These are phyloP conservation scores for Erythrocercus mccallii DNA, from an alignment of 2,113 vertebrate species.

Conservation along the genomic window DNA sequence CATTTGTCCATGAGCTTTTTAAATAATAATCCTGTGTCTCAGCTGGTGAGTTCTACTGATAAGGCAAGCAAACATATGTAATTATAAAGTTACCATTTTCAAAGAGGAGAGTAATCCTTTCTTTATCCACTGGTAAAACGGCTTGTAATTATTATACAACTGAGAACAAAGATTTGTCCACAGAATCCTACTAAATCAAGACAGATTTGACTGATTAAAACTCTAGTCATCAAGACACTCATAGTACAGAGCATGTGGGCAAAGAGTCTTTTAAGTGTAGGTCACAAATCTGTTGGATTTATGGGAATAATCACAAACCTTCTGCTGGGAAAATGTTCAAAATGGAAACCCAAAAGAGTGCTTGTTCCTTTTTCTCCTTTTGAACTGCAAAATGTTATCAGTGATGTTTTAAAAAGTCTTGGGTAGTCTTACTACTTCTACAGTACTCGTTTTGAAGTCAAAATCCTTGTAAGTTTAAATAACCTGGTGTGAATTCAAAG, in stretches of 20 bases:
- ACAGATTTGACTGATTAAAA: conserved; percentile 83
- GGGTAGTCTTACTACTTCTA: background rate
- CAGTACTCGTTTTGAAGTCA: background rate
- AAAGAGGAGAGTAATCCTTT: conserved; percentile 80
- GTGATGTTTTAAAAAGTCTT: background rate
- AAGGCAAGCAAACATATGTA: conserved; percentile 69
- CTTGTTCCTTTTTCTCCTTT: background rate
- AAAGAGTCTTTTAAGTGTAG: conserved; percentile 31
- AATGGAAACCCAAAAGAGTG: background rate
- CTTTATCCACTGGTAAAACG: conserved; percentile 79
- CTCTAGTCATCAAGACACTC: conserved; percentile 53
- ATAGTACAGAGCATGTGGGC: conserved; percentile 6
- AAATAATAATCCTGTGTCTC: conserved; percentile 53
- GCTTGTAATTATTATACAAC: conserved; percentile 74
- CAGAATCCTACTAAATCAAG: conserved; percentile 79
- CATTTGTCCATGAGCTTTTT: conserved; percentile 27
- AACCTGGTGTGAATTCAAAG: background rate
- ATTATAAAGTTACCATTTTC: conserved; percentile 74
- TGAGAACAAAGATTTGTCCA: conserved; percentile 71
- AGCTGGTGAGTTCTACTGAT: conserved; percentile 61
- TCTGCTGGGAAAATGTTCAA: background rate
- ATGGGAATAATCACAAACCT: conserved; percentile 11
- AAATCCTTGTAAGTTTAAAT: background rate
- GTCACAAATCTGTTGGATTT: conserved; percentile 24
- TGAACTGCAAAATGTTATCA: background rate